Evolutionary conservation across 1,140 invertebrate genomes (phyloP).

Genomic region (Euura saliciscinereae): DNA sequence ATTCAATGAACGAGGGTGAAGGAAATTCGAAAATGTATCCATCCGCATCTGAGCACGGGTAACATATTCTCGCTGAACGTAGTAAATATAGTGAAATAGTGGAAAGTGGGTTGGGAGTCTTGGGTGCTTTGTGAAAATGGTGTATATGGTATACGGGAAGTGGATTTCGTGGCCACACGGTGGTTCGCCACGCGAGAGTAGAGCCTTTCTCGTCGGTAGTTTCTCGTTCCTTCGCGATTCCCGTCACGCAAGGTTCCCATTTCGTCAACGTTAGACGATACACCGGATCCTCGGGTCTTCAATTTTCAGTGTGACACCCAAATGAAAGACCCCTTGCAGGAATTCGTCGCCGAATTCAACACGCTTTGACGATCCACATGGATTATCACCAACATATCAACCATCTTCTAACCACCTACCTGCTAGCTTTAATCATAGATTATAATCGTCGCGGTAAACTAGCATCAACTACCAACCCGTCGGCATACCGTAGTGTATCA

Average conservation of each 20-base stretch:
- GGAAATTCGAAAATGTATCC: too few relatives aligned
- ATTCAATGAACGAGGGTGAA: too few relatives aligned
- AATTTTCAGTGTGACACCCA: too few relatives aligned
- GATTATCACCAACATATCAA: too few relatives aligned
- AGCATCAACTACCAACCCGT: neutral
- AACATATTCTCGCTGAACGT: too few relatives aligned
- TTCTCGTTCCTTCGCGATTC: constrained; percentile 7
- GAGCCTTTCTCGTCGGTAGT: neutral
- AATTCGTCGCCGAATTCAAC: too few relatives aligned
- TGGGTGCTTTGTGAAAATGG: neutral
- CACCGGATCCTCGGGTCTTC: too few relatives aligned
- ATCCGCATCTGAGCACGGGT: too few relatives aligned
- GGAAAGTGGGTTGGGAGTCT: neutral
- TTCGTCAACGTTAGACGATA: neutral
- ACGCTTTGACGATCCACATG: too few relatives aligned
- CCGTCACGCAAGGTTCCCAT: neutral
- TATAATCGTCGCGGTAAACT: constrained; percentile 1
- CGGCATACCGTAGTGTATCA: neutral
- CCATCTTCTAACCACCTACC: too few relatives aligned
- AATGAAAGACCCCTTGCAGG: too few relatives aligned
- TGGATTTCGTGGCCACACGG: constrained; percentile 9
- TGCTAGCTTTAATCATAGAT: neutral
- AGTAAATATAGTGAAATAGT: neutral
- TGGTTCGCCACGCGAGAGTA: constrained; percentile 10
- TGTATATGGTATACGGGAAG: constrained; percentile 36